phyloP scores from a whole-genome alignment of 2,797 vertebrate genomes.

The Ptychadena robeensis region DNA sequence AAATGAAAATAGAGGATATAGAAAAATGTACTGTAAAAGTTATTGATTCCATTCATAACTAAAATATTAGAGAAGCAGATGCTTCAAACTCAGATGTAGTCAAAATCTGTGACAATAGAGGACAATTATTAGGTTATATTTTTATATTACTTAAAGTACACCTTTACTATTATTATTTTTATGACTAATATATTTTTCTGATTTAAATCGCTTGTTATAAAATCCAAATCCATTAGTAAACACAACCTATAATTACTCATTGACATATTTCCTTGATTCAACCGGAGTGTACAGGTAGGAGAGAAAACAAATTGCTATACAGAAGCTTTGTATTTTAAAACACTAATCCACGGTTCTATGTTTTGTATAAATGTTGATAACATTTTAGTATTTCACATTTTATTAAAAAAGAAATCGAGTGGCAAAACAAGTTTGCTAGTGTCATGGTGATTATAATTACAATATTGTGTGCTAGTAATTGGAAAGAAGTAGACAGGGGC shows the following conservation, averaged over 20 bases:
- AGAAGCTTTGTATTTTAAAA: slow-evolving; percentile 21
- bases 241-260: slow-evolving; percentile 15
- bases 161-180: neutral
- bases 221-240: neutral
- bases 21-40: too few species aligned
- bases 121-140: too few species aligned
- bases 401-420: neutral
- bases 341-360: slow-evolving; percentile 1
- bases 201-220: too few species aligned
- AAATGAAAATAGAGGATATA: too few species aligned
- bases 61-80: too few species aligned
- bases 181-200: neutral
- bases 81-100: too few species aligned
- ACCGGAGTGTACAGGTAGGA: neutral
- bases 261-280: neutral
- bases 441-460: neutral
- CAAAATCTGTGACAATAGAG: too few species aligned
- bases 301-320: slow-evolving; percentile 23
- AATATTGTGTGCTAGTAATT: neutral
- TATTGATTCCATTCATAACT: too few species aligned
- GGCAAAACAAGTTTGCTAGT: neutral
- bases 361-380: slow-evolving; percentile 9
- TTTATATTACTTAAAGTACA: too few species aligned
- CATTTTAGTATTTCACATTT: neutral
- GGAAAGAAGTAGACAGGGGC: neutral